Conservation (phyloP, 2,888 invertebrate genomes). For the Furcula furcula region DNA sequence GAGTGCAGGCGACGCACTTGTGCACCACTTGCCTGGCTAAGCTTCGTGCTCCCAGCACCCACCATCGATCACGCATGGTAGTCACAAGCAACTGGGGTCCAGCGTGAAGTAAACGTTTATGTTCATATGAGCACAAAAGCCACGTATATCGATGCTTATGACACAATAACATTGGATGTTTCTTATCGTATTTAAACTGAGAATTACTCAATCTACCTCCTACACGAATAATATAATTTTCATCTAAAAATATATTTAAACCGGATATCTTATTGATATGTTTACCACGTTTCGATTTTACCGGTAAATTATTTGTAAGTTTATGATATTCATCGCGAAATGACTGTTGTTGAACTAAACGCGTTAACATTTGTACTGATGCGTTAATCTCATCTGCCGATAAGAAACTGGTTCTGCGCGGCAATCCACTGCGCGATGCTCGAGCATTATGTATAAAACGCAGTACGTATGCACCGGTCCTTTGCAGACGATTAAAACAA, state of each 20-base stretch:
- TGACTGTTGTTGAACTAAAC: background rate
- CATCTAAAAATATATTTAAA: constrained; percentile 4
- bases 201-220: constrained; percentile 2
- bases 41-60: constrained; percentile 12
- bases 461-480: background rate
- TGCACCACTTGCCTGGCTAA: constrained; percentile 2
- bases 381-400: constrained; percentile 4
- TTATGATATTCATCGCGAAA: background rate
- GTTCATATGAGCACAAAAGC: constrained; percentile 14
- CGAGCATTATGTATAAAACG: constrained; percentile 5
- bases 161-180: constrained; percentile 17
- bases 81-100: constrained; percentile 15
- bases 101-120: constrained; percentile 13
- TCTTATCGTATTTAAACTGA: constrained; percentile 9
- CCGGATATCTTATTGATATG: background rate
- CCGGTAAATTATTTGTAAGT: too few species aligned
- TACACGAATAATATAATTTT: constrained; percentile 7
- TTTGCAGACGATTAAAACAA: constrained; percentile 3
- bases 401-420: background rate
- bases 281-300: too few species aligned
- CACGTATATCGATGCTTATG: constrained; percentile 13
- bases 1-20: background rate
- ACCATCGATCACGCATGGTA: constrained; percentile 11
- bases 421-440: background rate
- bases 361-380: background rate